Conservation (phyloP, 2,797 vertebrate genomes). For the Prunella strophiata region DNA sequence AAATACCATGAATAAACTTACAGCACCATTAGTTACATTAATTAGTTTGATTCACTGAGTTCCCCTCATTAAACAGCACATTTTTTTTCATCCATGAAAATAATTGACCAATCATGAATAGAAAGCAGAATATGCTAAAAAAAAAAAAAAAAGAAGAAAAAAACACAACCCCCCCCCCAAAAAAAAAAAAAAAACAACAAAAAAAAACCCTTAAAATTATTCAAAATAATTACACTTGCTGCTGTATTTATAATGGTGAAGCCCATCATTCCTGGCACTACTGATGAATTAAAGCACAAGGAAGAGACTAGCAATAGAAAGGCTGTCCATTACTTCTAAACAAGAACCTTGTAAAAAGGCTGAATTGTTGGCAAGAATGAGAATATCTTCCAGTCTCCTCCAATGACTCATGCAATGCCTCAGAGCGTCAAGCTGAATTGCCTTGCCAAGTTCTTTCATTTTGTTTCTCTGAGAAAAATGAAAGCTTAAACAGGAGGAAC, state of each 20-base stretch:
- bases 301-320: not conserved
- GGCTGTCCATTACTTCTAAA: not conserved
- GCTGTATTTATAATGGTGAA: not conserved
- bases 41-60: not conserved
- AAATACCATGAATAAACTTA: not conserved
- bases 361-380: constrained; percentile 37
- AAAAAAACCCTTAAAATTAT: not conserved
- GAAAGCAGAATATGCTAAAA: not conserved
- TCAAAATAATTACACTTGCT: constrained; percentile 16
- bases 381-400: constrained; percentile 14
- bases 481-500: not conserved
- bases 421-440: constrained; percentile 41
- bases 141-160: not conserved
- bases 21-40: not conserved
- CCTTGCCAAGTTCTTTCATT: constrained; percentile 51
- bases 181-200: not conserved
- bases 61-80: not conserved
- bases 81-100: not conserved
- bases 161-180: too few relatives aligned
- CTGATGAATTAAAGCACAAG: not conserved
- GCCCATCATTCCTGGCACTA: constrained; percentile 3
- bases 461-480: constrained; percentile 43
- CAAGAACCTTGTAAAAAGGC: constrained; percentile 14
- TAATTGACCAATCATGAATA: not conserved
- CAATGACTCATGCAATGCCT: constrained; percentile 18